Evolutionary conservation across 2,888 invertebrate genomes (phyloP).

Genomic region (Phyllotreta cruciferae): DNA sequence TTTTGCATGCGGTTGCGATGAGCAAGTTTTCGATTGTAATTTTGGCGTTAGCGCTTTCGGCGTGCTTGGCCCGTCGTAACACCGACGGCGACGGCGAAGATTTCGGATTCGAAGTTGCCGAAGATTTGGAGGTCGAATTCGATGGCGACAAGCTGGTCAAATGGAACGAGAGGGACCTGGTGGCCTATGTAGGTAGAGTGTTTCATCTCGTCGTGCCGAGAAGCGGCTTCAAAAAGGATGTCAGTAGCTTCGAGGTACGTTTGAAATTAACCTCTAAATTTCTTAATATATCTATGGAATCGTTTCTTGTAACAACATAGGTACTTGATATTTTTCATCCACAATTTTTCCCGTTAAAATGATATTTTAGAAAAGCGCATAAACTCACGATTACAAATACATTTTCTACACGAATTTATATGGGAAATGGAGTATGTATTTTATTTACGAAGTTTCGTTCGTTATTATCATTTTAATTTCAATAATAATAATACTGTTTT

Average conservation of each 20-base stretch:
- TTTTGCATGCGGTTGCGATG: constrained; percentile 32
- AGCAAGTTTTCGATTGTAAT: constrained; percentile 18
- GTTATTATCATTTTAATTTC: too few species aligned
- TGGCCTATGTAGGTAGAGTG: constrained; percentile 74
- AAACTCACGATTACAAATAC: background rate
- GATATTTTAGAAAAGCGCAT: too few species aligned
- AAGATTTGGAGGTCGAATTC: constrained; percentile 53
- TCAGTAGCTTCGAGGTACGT: constrained; percentile 74
- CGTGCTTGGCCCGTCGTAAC: constrained; percentile 26
- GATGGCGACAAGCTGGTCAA: constrained; percentile 39
- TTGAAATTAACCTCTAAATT: background rate
- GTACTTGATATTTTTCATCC: too few species aligned
- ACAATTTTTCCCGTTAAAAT: too few species aligned
- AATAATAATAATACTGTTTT: too few species aligned
- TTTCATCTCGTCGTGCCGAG: constrained; percentile 77
- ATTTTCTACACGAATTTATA: constrained; percentile 5
- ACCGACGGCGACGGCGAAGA: constrained; percentile 52
- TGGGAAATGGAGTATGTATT: too few species aligned
- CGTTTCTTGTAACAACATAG: too few species aligned
- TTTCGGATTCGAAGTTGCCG: constrained; percentile 58
- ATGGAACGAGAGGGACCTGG: constrained; percentile 67
- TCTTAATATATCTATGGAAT: too few species aligned
- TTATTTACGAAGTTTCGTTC: too few species aligned
- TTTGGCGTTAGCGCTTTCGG: constrained; percentile 41
- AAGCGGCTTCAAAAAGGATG: constrained; percentile 70